Evolutionary conservation across 2,888 invertebrate species (phyloP).

Genomic region (Phyto melanocephala): DNA sequence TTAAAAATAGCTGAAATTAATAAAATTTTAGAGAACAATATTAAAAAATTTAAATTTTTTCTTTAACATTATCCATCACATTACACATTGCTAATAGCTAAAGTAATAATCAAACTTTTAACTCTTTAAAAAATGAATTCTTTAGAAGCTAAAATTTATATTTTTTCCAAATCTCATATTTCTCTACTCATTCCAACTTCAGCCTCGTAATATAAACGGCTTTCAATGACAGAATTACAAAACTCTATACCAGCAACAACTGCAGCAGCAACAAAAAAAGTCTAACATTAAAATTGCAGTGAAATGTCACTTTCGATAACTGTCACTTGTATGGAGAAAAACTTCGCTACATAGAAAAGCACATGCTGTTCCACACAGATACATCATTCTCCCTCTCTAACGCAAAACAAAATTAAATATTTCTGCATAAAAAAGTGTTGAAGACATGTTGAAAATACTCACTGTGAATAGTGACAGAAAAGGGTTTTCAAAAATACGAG

Average conservation of each 20-base stretch:
- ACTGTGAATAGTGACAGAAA: neutral
- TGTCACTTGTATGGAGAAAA: slow-evolving; percentile 42
- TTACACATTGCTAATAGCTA: no score
- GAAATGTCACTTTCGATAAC: slow-evolving; percentile 63
- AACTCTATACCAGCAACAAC: neutral
- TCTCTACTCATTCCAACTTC: neutral
- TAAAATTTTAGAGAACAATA: no score
- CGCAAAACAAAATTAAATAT: slow-evolving; percentile 27
- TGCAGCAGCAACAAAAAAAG: neutral
- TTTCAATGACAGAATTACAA: neutral
- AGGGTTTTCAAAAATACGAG: neutral
- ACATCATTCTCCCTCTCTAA: neutral
- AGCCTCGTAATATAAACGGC: neutral
- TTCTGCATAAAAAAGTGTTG: slow-evolving; percentile 33
- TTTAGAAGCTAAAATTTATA: neutral
- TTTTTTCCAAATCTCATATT: slow-evolving; percentile 9
- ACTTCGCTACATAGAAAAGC: slow-evolving; percentile 29
- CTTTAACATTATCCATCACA: no score
- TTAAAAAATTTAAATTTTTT: no score
- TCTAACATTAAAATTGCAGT: slow-evolving; percentile 57
- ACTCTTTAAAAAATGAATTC: neutral
- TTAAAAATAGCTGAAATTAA: no score
- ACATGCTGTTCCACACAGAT: slow-evolving; percentile 8
- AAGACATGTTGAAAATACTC: no score
- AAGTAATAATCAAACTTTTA: no score